phyloP scores from a whole-genome alignment of 2,797 vertebrate species.

The Sebastes hubbsi region DNA sequence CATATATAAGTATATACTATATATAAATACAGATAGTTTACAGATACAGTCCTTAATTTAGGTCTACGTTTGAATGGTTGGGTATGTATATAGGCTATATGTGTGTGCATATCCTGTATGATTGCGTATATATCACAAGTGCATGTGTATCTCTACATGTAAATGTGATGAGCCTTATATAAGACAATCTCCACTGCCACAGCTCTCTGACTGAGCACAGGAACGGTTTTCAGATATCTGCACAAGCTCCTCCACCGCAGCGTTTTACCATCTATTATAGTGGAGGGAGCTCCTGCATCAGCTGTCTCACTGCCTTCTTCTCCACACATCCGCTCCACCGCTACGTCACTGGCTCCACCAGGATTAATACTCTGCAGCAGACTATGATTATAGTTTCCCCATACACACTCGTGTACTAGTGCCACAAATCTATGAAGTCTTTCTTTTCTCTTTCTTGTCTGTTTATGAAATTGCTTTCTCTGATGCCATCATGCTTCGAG shows the following conservation, averaged over 20 bases:
- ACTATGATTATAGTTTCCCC: slow-evolving; percentile 47
- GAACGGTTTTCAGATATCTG: slow-evolving; percentile 52
- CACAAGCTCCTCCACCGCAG: slow-evolving; percentile 41
- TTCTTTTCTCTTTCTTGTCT: slow-evolving; percentile 6
- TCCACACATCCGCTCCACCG: slow-evolving; percentile 36
- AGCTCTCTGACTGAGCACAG: slow-evolving; percentile 59
- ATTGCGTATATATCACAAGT: slow-evolving; percentile 35
- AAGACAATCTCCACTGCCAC: slow-evolving; percentile 74
- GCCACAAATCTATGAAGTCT: slow-evolving; percentile 37
- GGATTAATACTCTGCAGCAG: slow-evolving; percentile 45
- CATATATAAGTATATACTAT: neutral
- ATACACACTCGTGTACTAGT: slow-evolving; percentile 33
- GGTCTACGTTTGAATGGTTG: slow-evolving; percentile 36
- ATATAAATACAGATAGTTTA: slow-evolving; percentile 26
- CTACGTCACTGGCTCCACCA: slow-evolving; percentile 36
- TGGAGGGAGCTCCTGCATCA: slow-evolving; percentile 59
- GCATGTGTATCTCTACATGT: slow-evolving; percentile 46
- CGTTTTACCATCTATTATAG: slow-evolving; percentile 15
- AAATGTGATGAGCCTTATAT: slow-evolving; percentile 53
- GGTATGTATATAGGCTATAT: neutral
- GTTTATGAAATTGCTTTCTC: slow-evolving; percentile 2
- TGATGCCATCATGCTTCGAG: slow-evolving; percentile 8
- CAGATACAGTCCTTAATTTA: slow-evolving; percentile 25
- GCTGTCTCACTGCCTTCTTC: slow-evolving; percentile 81
- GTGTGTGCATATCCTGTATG: neutral